A percentile compares a stretch with the other conserved stretches of the same genome.
These are phyloP conservation scores for Pterobdella sp. DNA, from an alignment of 2,888 invertebrate species.

Conservation along the genomic window DNA sequence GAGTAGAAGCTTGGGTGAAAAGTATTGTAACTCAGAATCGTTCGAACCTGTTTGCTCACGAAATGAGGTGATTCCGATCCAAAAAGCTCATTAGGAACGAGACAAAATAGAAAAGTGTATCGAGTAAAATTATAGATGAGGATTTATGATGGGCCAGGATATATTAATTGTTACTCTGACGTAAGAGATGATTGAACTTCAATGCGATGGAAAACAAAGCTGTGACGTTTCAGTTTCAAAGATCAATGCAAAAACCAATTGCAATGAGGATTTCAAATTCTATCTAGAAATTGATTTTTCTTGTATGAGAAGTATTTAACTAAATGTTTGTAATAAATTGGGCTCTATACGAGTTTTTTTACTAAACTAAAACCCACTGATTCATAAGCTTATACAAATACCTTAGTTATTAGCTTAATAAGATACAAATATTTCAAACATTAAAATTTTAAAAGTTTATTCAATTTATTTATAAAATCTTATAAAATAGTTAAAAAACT, in stretches of 20 bases:
- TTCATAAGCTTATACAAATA: too few relatives aligned
- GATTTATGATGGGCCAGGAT: neutral
- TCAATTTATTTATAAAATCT: too few relatives aligned
- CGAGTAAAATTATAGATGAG: neutral
- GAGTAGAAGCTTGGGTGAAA: neutral
- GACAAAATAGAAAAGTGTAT: slow-evolving; percentile 14
- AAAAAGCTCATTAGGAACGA: slow-evolving; percentile 12
- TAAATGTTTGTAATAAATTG: too few relatives aligned
- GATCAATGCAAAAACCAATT: slow-evolving; percentile 11
- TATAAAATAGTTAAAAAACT: too few relatives aligned
- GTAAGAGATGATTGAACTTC: slow-evolving; percentile 19
- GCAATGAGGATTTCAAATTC: neutral
- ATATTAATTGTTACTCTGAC: slow-evolving; percentile 20
- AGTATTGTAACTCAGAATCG: slow-evolving; percentile 9
- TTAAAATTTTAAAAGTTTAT: too few relatives aligned
- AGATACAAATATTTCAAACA: too few relatives aligned
- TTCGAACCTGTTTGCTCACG: slow-evolving; percentile 15
- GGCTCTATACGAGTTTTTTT: too few relatives aligned
- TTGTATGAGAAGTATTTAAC: neutral
- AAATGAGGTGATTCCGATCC: slow-evolving; percentile 16
- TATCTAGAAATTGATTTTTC: slow-evolving; percentile 11
- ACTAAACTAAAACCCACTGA: too few relatives aligned
- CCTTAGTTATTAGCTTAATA: too few relatives aligned
- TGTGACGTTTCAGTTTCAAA: slow-evolving; percentile 12
- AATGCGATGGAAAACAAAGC: slow-evolving; percentile 16